These are phyloP conservation scores for Panopea generosa DNA, from an alignment of 2,888 invertebrate genomes.

Conservation along the genomic window DNA sequence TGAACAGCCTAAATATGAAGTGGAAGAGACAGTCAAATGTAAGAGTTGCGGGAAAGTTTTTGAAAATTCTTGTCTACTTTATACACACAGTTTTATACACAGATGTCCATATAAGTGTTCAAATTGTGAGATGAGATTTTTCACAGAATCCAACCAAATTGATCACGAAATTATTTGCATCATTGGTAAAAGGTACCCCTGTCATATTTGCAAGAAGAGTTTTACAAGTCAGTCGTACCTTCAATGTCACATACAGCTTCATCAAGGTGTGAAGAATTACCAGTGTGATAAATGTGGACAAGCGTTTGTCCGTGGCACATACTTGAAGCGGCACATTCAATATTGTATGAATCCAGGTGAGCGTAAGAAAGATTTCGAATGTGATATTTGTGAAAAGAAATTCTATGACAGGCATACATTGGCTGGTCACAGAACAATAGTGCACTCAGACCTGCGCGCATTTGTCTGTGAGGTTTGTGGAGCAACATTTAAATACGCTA, in stretches of 20 bases:
- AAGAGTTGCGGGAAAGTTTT: neutral
- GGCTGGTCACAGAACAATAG: neutral
- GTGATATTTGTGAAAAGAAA: conserved; percentile 7
- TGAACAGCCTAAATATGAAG: neutral
- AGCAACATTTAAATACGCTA: neutral
- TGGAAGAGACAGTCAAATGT: neutral
- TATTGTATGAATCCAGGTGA: neutral
- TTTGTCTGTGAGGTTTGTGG: neutral
- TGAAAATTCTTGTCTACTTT: neutral
- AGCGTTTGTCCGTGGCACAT: neutral
- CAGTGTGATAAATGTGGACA: conserved; percentile 4
- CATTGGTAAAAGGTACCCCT: neutral
- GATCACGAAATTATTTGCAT: neutral
- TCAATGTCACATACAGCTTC: neutral
- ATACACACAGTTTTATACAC: neutral
- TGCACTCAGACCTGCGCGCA: neutral
- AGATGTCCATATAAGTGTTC: neutral
- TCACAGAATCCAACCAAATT: neutral
- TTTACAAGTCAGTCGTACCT: neutral
- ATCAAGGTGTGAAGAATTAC: neutral
- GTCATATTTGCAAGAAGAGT: neutral
- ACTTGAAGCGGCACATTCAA: neutral
- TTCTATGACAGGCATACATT: neutral
- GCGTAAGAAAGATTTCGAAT: neutral
- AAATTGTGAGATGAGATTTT: neutral